Conservation (phyloP, 92 coral and sea anemone species). For the Plumapathes pennacea region DNA sequence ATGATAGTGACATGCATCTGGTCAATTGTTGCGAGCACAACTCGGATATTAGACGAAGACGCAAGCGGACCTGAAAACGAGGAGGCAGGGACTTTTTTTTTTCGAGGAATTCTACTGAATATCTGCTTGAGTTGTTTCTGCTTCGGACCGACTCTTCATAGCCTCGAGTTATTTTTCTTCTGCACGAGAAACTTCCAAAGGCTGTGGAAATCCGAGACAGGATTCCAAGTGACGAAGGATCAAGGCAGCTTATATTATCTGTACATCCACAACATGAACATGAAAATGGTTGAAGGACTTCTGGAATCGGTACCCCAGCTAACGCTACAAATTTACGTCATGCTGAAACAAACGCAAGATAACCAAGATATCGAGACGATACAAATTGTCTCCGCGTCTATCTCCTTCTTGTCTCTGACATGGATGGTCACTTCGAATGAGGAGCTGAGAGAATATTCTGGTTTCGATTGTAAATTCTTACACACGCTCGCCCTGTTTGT, state of each 20-base stretch:
- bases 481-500: constrained; percentile 13
- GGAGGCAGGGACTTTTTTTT: constrained; percentile 7
- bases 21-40: constrained; percentile 23
- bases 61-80: constrained; percentile 6
- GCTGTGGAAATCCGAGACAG: constrained; percentile 11
- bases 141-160: constrained; percentile 19
- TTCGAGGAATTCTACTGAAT: constrained; percentile 11
- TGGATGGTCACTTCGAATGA: constrained; percentile 30
- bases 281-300: constrained; percentile 35
- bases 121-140: constrained; percentile 11
- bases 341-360: too few relatives aligned
- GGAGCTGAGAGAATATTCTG: constrained; percentile 3
- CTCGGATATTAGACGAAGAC: not conserved
- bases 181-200: constrained; percentile 14
- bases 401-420: constrained; percentile 9
- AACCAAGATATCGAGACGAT: not conserved
- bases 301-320: constrained; percentile 31
- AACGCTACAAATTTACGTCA: constrained; percentile 16
- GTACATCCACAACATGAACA: constrained; percentile 13
- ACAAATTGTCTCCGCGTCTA: constrained; percentile 10
- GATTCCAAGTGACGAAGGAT: constrained; percentile 12
- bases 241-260: constrained; percentile 36
- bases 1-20: constrained; percentile 8
- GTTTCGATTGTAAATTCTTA: not conserved
- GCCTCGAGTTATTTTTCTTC: constrained; percentile 22